Evolutionary conservation across 1,140 invertebrate genomes (phyloP).

Genomic region (Drepana arcuata): DNA sequence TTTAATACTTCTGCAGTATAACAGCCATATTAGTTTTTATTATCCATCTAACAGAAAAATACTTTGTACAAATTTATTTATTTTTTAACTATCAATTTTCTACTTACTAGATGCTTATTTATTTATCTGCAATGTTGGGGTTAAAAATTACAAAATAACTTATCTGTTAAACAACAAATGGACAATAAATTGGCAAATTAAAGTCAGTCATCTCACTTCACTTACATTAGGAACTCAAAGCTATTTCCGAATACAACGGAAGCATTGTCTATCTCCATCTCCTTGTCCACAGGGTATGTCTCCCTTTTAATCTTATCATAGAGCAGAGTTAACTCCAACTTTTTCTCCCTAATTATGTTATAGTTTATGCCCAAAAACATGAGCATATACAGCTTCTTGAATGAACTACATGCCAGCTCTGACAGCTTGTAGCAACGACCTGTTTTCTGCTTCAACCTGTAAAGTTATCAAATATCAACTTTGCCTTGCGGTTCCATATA

Average conservation of each 20-base stretch:
- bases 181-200: no score
- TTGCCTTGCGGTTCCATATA: no score
- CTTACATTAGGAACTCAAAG: no score
- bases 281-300: slow-evolving; percentile 34
- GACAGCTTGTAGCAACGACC: slow-evolving; percentile 41
- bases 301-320: slow-evolving; percentile 39
- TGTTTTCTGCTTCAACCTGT: slow-evolving; percentile 32
- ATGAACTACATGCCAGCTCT: slow-evolving; percentile 20
- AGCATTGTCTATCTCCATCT: slow-evolving; percentile 38
- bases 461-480: no score
- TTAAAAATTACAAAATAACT: slow-evolving; percentile 6
- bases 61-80: no score
- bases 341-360: slow-evolving; percentile 37
- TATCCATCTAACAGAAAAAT: no score
- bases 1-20: no score
- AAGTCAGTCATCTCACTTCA: no score
- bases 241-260: slow-evolving; percentile 40
- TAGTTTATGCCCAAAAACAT: slow-evolving; percentile 52
- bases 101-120: no score
- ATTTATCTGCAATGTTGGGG: no score
- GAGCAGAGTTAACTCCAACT: slow-evolving; percentile 36
- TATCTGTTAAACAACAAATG: slow-evolving; percentile 48
- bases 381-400: slow-evolving; percentile 37
- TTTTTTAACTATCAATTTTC: no score
- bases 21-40: no score